Evolutionary conservation across 2,888 invertebrate genomes (phyloP).

Genomic region (Cynaeus angustus): DNA sequence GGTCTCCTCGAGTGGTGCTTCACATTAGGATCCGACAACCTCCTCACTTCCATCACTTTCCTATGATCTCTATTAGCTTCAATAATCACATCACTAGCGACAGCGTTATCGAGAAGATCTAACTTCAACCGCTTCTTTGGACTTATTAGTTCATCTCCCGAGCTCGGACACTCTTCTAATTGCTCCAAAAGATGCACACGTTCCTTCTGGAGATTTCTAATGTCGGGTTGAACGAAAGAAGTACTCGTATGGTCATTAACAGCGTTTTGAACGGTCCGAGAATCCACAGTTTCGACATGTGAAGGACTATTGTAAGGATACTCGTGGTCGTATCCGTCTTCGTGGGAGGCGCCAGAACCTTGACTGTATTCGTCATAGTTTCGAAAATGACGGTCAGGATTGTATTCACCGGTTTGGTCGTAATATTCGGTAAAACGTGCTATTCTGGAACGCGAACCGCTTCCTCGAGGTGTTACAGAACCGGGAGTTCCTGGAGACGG

Average conservation of each 20-base stretch:
- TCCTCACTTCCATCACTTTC: conserved; percentile 73
- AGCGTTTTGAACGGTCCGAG: conserved; percentile 71
- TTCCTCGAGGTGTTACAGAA: conserved; percentile 68
- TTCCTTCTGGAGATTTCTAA: conserved; percentile 80
- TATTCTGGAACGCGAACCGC: conserved; percentile 72
- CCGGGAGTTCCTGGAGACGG: conserved; percentile 74
- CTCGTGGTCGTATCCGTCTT: conserved; percentile 73
- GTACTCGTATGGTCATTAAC: conserved; percentile 70
- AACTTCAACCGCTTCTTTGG: conserved; percentile 80
- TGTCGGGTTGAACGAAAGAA: conserved; percentile 73
- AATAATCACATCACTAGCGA: conserved; percentile 68
- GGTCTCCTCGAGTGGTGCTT: conserved; percentile 72
- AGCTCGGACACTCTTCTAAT: conserved; percentile 81
- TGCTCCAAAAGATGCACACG: conserved; percentile 81
- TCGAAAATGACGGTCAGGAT: conserved; percentile 73
- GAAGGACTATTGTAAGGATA: conserved; percentile 71
- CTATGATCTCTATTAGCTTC: conserved; percentile 70
- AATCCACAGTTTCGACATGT: conserved; percentile 68
- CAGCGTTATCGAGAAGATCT: conserved; percentile 70
- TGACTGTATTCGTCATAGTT: conserved; percentile 84
- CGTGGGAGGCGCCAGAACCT: conserved; percentile 79
- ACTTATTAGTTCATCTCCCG: conserved; percentile 79
- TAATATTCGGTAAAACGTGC: conserved; percentile 67
- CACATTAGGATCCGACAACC: conserved; percentile 72
- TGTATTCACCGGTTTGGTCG: conserved; percentile 66